These are phyloP conservation scores for Aethes cnicana DNA, from an alignment of 2,888 invertebrate genomes.

Conservation along the genomic window DNA sequence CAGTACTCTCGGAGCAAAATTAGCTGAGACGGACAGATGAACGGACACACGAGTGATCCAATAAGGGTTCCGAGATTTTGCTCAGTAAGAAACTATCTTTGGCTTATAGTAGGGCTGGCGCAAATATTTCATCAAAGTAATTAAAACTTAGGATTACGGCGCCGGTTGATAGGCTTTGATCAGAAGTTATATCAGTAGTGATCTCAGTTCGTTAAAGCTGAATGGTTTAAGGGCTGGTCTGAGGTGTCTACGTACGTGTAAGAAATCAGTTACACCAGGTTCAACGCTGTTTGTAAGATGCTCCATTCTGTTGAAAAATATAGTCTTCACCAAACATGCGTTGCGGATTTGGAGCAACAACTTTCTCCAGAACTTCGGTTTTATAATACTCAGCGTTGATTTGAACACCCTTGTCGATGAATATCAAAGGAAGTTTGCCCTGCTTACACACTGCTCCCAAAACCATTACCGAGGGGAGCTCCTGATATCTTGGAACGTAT, in stretches of 20 bases:
- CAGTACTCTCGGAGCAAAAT: too few species aligned
- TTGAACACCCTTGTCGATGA: neutral
- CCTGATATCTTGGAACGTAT: neutral
- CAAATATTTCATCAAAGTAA: conserved; percentile 35
- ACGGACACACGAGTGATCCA: neutral
- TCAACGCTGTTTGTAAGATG: too few species aligned
- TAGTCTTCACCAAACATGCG: neutral
- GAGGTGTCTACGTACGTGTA: too few species aligned
- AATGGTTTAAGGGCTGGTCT: conserved; percentile 29
- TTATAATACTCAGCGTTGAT: conserved; percentile 1
- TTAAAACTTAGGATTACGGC: conserved; percentile 36
- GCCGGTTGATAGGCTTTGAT: conserved; percentile 35
- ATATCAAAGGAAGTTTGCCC: neutral
- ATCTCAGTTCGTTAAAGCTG: conserved; percentile 35
- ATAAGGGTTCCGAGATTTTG: conserved; percentile 13
- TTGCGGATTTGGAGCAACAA: neutral
- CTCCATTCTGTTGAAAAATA: conserved; percentile 1
- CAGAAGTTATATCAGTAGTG: conserved; percentile 33
- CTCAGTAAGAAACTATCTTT: conserved; percentile 14
- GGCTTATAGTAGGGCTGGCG: conserved; percentile 19
- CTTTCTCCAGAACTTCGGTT: neutral
- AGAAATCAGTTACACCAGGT: too few species aligned
- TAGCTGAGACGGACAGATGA: too few species aligned
- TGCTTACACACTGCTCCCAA: conserved; percentile 1
- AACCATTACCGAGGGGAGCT: neutral